Evolutionary conservation across 1,140 invertebrate species (phyloP).

Genomic region (Diploscapter pachys): DNA sequence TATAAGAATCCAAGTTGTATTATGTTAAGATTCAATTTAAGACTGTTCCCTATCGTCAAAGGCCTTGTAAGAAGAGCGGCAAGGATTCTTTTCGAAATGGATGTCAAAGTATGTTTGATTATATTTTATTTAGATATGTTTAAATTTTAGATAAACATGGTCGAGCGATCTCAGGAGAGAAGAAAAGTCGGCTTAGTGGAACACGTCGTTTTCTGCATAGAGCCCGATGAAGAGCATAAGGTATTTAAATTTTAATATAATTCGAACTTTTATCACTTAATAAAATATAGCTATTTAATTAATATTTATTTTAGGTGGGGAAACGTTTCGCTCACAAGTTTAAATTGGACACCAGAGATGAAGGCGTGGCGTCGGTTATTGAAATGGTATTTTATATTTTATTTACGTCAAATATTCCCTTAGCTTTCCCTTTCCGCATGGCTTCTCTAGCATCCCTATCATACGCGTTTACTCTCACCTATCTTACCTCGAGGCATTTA

Average conservation of each 20-base stretch:
- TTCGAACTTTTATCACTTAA: no score
- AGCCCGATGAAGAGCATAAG: slow-evolving; percentile 32
- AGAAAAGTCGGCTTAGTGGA: slow-evolving; percentile 38
- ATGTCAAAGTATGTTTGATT: slow-evolving; percentile 15
- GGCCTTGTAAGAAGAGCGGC: slow-evolving; percentile 29
- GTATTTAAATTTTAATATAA: no score
- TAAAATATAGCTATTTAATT: no score
- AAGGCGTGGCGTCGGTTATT: background rate
- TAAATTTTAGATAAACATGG: slow-evolving; percentile 20
- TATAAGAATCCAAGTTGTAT: no score
- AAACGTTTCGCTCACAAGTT: slow-evolving; percentile 27
- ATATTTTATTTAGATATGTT: background rate
- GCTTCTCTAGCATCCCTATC: no score
- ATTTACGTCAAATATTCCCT: no score
- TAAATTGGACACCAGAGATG: slow-evolving; percentile 16
- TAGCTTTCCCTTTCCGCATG: no score
- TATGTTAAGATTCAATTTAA: no score
- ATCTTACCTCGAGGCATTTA: no score
- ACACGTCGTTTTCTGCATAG: slow-evolving; percentile 37
- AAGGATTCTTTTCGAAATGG: slow-evolving; percentile 35
- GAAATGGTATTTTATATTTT: background rate
- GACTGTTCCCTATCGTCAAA: slow-evolving; percentile 27
- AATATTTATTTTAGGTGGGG: background rate
- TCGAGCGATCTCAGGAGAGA: slow-evolving; percentile 33
- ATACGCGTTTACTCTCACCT: no score